Base-by-base conservation (phyloP, 2,113 vertebrate species). In the Hyla sarda region DNA sequence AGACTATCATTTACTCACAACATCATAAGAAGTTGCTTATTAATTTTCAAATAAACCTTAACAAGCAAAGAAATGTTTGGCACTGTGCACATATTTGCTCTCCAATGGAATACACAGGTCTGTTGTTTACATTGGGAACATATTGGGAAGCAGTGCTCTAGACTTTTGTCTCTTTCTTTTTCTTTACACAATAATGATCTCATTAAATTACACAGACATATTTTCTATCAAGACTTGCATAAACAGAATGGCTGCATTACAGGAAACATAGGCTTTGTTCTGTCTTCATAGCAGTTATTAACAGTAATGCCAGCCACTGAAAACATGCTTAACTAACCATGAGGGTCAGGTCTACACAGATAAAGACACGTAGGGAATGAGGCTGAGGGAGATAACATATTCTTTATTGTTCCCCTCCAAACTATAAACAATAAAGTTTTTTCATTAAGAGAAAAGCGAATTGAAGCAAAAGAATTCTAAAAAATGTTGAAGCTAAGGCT, bases 191-290 rank as follows among this genome's bases (percentile, higher is more conserved):
- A 50, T 76, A 76, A 76, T 50, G 45, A 76, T 28, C 25, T 76
- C 73, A 76, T 76, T 76, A 76, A 50, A 76, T 25, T 76, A 76
- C 4, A 52, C 45, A 48, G 23, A 74, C 72, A 50, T 52, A 28
- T 50, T 48, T 75, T 76, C 9, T n/a, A 76, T 76, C 25, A 30
- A 30, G n/a, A 52, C 73, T 50, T 76, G 73, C 73, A 19, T n/a
- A 50, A 45, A 45, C 21, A 73, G n/a, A 76, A 76, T 76, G 19
- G 47, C 73, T 76, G 16, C 47, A 28, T 28, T 76, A 7, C 2
- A 14, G 1, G 10, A 47, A 47, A 16, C 45, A 47, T 2, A 48
- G 25, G 25, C 47, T 30, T 28, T 9, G 65, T 34, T 30, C 62
- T 9, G 65, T 34, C 65, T 37, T 19, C 17, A 69, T 34, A 69